These are phyloP conservation scores for Rhaphigaster nebulosa DNA, from an alignment of 2,888 invertebrate species.

Conservation along the genomic window DNA sequence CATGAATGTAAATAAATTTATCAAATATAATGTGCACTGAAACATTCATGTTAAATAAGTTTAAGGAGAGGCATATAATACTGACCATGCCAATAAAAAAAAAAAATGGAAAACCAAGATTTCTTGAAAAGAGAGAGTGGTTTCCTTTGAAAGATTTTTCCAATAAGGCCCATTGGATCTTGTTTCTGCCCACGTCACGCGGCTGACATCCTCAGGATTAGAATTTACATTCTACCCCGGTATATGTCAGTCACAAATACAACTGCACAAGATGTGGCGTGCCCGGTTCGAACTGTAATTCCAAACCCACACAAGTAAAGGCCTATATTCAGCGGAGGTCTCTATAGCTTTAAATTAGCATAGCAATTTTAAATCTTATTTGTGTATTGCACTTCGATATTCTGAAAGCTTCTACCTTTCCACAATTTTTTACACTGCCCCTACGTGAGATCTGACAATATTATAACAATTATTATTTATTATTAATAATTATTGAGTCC, in stretches of 20 bases:
- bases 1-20: no score
- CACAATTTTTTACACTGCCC: neutral
- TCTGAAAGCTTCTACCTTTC: neutral
- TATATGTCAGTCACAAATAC: neutral
- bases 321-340: neutral
- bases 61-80: neutral
- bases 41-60: neutral
- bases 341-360: neutral
- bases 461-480: no score
- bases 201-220: neutral
- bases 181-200: conserved; percentile 25
- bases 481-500: no score
- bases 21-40: neutral
- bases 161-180: neutral
- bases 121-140: neutral
- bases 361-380: neutral
- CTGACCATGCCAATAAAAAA: neutral
- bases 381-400: neutral
- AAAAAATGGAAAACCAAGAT: neutral
- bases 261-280: conserved; percentile 23
- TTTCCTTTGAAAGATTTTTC: conserved; percentile 43
- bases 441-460: no score
- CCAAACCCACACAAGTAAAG: neutral
- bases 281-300: neutral
- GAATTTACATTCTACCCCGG: conserved; percentile 29